Conservation (phyloP, 2,113 vertebrate genomes). For the Phycodurus eques region DNA sequence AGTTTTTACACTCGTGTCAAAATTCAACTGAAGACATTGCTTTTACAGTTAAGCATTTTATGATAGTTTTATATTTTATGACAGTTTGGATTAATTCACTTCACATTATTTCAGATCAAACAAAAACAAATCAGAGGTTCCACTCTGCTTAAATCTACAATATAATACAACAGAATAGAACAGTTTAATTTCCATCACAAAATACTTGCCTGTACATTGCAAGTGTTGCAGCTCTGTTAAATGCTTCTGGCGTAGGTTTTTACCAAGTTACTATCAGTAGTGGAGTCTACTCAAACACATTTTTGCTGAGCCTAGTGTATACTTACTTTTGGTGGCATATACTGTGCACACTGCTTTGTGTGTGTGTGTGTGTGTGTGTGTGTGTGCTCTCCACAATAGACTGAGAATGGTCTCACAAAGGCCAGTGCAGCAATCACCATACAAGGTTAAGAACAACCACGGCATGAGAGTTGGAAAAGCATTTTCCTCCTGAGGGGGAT, state of each 20-base stretch:
- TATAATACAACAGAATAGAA: background rate
- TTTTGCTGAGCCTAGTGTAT: background rate
- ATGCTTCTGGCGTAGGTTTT: background rate
- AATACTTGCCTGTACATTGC: too few species aligned
- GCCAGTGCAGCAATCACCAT: slow-evolving; percentile 20
- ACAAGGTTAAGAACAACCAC: slow-evolving; percentile 11
- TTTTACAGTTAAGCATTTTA: too few species aligned
- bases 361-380: background rate
- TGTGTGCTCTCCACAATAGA: background rate
- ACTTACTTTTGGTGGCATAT: background rate
- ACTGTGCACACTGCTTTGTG: background rate
- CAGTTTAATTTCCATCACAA: too few species aligned
- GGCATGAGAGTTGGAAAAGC: slow-evolving; percentile 23
- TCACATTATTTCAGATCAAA: too few species aligned
- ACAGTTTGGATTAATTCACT: too few species aligned
- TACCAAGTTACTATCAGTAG: background rate
- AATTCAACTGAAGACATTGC: background rate
- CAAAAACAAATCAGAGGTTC: background rate
- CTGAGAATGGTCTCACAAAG: background rate
- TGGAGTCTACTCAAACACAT: background rate
- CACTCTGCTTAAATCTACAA: background rate
- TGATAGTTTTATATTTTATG: too few species aligned
- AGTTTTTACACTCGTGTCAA: background rate
- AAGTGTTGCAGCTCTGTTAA: background rate
- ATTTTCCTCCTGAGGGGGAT: slow-evolving; percentile 6